A percentile compares a stretch with the other conserved stretches of the same genome.
These are phyloP conservation scores for Lepus americanus DNA, from an alignment of 2,113 vertebrate genomes.

Conservation along the genomic window DNA sequence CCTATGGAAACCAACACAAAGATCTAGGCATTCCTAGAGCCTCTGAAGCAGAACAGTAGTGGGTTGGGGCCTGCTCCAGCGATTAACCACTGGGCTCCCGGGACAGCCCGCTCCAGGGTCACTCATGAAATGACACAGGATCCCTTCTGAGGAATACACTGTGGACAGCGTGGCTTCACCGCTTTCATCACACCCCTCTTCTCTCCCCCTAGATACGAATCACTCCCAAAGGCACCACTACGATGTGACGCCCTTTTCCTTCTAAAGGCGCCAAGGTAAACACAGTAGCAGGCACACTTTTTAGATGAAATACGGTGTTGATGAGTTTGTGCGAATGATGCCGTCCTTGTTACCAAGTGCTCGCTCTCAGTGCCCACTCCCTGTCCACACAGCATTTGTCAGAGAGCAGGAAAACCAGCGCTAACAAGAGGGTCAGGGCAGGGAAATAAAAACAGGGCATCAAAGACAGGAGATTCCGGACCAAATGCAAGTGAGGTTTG, in stretches of 20 bases:
- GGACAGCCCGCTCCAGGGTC: background rate
- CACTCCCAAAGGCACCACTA: slow-evolving; percentile 8
- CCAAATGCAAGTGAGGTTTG: background rate
- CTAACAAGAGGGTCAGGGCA: background rate
- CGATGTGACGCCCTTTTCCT: background rate
- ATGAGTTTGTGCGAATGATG: background rate
- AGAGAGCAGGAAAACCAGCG: slow-evolving; percentile 3
- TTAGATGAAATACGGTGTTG: background rate
- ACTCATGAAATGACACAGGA: background rate
- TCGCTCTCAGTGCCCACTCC: background rate
- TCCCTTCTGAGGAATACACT: background rate
- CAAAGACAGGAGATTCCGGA: background rate
- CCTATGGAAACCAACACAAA: slow-evolving; percentile 61
- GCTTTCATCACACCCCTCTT: background rate
- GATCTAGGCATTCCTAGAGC: slow-evolving; percentile 70
- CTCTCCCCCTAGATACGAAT: background rate
- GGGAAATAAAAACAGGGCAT: background rate
- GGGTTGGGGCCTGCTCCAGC: slow-evolving; percentile 32
- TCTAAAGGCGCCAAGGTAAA: background rate
- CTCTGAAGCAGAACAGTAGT: slow-evolving; percentile 56
- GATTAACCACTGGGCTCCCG: slow-evolving; percentile 61
- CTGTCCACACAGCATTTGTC: background rate
- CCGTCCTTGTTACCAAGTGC: slow-evolving; percentile 7
- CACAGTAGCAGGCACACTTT: background rate
- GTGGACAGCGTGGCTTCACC: background rate